Evolutionary conservation across 2,797 vertebrate genomes (phyloP), one percentile per base, ranked within the genome.

Genomic region (Epinephelus coioides): DNA sequence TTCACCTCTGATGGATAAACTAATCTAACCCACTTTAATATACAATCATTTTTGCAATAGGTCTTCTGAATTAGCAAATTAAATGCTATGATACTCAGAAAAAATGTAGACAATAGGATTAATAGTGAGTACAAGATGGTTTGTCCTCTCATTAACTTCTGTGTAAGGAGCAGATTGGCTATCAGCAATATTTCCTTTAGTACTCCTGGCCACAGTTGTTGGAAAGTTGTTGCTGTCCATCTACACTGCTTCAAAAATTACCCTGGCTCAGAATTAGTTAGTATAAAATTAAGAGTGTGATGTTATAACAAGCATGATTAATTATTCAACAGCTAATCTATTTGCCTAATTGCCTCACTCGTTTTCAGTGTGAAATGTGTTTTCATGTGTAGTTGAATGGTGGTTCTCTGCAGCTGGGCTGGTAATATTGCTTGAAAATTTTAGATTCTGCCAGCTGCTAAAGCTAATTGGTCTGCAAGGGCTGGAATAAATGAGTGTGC

Each of bases 381-480:
- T 59, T 56, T 46, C 25, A 40, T 70, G 55, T 69, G 60, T 43
- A 44, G 54, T 49, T 69, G 57, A 51, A 74, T 38, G 38, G 53
- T 27, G 21, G 43, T 19, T 34, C 70, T 76, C 40, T 75, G 67
- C 79, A 76, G 68, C 81, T 83, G 70, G 55, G 46, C 56, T 51
- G 54, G 54, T 68, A 56, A 72, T 66, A 68, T 59, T 53, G 78
- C 81, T 77, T 47, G 43, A 66, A 81, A 79, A 23, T 51, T 74
- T 78, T 47, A 30, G 13, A 21, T 21, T 72, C 43, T 79, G 69
- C 72, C 78, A 79, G 64, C 47, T 75, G 46, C 55, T 46, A 50
- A 12, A 82, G 56, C 51, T 59, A 54, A 77, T 47, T 78, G 73
- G 73, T 80, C 56, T 77, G 51, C 55, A 54, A 47, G 66, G 43